Base-by-base conservation (phyloP, 1,140 invertebrate species). In the Lucilia cuprina region DNA sequence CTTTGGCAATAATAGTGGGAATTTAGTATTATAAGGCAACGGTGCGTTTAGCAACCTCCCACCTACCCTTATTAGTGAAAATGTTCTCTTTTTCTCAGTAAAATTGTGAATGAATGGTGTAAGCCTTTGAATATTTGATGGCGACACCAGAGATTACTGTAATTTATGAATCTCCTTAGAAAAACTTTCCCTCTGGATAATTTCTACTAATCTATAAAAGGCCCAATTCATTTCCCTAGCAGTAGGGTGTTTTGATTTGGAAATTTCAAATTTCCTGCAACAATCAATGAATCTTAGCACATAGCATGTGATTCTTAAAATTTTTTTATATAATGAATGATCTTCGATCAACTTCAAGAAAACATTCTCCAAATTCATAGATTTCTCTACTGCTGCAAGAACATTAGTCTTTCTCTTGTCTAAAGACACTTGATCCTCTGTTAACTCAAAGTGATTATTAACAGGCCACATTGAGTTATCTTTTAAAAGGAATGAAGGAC, bases 401-500 rank as follows among this genome's bases (percentile, higher is more conserved):
- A 60, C 21, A 30, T 75, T 50, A 7, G 13, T 55, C 19, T 78
- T 80, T 77, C 55, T 49, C 12, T n/a, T 84, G 17, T 84, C 83
- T 17, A 84, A 77, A 50, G 14, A 2, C 35, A 34, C 14, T 17
- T 84, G 19, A 5, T 78, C 41, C 75, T 74, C 19, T 34, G 55
- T 77, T 41, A 83, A 49, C 30, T 30, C 25, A 55, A 77, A 84
- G 41, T 84, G 74, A 21, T 14, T 50, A 60, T 84, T 84, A 19
- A 55, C 25, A 34, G 60, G 50, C 77, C 75, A 82, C 2, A 21
- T 17, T 17, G 50, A 34, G 17, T 30, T 30, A 17, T 74, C 21
- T 50, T 82, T 2, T 49, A 82, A 25, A 13, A 75, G n/a, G 14
- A 82, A 84, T 49, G 55, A 13, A 7, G 78, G 78, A 10, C 91